phyloP scores from a whole-genome alignment of 1,140 invertebrate species.

The Drosophila novamexicana region DNA sequence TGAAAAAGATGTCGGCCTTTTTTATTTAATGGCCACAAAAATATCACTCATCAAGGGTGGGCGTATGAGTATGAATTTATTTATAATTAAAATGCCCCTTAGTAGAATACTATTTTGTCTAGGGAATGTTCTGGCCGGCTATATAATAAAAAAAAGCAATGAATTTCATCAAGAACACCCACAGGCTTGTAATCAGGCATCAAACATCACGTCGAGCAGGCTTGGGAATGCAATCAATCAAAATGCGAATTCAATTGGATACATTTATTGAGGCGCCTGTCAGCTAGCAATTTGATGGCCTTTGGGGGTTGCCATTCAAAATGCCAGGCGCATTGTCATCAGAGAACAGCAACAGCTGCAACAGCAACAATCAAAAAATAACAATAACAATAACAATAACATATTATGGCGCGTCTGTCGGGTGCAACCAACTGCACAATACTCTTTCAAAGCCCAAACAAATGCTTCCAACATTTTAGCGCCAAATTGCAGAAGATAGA shows the following conservation, averaged over 20 bases:
- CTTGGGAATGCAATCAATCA: constrained; percentile 69
- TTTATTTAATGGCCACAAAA: constrained; percentile 64
- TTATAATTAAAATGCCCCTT: constrained; percentile 10
- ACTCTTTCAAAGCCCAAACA: no score
- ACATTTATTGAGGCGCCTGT: constrained; percentile 57
- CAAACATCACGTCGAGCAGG: constrained; percentile 9
- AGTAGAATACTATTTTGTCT: constrained; percentile 7
- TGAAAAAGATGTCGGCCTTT: constrained; percentile 58
- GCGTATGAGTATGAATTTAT: constrained; percentile 38
- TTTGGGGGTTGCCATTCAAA: constrained; percentile 29
- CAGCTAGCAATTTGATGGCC: constrained; percentile 34
- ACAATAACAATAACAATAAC: constrained; percentile 15
- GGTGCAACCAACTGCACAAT: no score
- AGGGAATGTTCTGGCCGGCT: neutral
- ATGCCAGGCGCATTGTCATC: constrained; percentile 43
- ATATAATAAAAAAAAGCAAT: constrained; percentile 4
- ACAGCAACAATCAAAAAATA: constrained; percentile 6
- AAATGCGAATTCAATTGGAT: constrained; percentile 63
- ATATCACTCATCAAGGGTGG: constrained; percentile 59
- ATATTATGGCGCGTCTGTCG: neutral
- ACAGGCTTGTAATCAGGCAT: constrained; percentile 16
- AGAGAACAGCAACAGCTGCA: constrained; percentile 8
- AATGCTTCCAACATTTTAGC: no score
- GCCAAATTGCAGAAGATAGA: no score
- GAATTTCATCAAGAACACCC: constrained; percentile 12